Conservation (phyloP, 2,888 invertebrate genomes). For the Thecophora atra region DNA sequence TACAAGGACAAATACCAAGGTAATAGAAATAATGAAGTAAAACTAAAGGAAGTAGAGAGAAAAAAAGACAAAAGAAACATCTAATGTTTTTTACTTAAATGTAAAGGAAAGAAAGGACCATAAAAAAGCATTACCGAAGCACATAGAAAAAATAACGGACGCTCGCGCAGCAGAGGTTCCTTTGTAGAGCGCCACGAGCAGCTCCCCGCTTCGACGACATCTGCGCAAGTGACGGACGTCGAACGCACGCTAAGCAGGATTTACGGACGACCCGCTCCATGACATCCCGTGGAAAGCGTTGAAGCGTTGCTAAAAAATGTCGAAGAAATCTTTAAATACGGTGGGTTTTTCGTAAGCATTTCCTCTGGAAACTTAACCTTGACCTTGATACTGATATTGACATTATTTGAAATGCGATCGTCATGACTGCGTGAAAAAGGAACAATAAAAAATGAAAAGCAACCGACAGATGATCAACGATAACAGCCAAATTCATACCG, state of each 20-base stretch:
- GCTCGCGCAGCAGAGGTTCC: neutral
- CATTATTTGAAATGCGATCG: conserved; percentile 1
- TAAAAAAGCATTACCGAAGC: neutral
- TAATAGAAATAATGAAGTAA: too few relatives aligned
- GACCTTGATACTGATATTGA: neutral
- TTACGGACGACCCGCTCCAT: neutral
- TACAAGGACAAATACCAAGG: too few relatives aligned
- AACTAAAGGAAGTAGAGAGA: neutral
- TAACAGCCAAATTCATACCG: too few relatives aligned
- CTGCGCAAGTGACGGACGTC: neutral
- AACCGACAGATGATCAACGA: neutral
- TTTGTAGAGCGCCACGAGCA: neutral
- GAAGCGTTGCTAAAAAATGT: too few relatives aligned
- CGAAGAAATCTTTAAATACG: too few relatives aligned
- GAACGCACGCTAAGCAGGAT: conserved; percentile 11
- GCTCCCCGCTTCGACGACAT: neutral
- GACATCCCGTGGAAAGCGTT: neutral
- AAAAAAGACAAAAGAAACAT: neutral
- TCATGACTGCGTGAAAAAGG: neutral
- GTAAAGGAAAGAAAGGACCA: neutral
- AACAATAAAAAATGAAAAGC: neutral
- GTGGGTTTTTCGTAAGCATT: neutral
- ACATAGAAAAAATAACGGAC: neutral
- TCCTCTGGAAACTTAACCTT: neutral
- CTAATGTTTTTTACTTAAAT: neutral